These are phyloP conservation scores for Leptoclinus maculatus DNA, from an alignment of 2,797 vertebrate genomes.

Conservation along the genomic window DNA sequence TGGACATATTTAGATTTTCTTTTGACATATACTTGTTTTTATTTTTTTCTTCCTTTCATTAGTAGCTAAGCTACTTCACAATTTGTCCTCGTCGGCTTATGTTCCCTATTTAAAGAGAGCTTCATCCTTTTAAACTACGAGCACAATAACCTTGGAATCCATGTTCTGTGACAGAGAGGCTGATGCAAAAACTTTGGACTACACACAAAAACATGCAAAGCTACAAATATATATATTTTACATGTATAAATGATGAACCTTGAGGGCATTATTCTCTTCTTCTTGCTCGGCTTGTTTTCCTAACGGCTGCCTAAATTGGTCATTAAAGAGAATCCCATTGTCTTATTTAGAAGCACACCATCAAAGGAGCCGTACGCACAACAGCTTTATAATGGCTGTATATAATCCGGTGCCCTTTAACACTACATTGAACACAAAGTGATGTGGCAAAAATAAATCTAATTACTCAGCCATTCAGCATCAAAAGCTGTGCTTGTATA, in stretches of 20 bases:
- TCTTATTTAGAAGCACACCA: constrained; percentile 63
- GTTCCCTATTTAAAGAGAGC: neutral
- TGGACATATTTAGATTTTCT: neutral
- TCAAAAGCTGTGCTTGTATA: constrained; percentile 64
- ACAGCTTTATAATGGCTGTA: constrained; percentile 74
- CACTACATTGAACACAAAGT: constrained; percentile 76
- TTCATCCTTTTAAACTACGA: neutral
- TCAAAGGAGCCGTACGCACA: constrained; percentile 73
- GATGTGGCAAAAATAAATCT: constrained; percentile 77
- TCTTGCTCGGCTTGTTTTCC: constrained; percentile 31
- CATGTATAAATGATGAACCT: constrained; percentile 50
- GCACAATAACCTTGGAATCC: constrained; percentile 10
- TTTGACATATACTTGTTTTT: neutral
- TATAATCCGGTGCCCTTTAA: constrained; percentile 78
- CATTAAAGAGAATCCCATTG: constrained; percentile 67
- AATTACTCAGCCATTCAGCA: constrained; percentile 77
- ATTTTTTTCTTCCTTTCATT: neutral
- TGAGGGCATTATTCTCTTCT: constrained; percentile 41
- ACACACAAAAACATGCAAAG: constrained; percentile 29
- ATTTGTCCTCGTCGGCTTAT: neutral
- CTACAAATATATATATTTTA: constrained; percentile 47
- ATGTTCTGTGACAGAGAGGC: constrained; percentile 24
- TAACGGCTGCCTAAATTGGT: constrained; percentile 61
- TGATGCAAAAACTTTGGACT: constrained; percentile 23
- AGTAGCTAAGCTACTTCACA: neutral